A percentile compares a stretch with the other conserved stretches of the same genome.
Conservation (phyloP, 2,888 invertebrate species). For the Tryphoninae sp. region DNA sequence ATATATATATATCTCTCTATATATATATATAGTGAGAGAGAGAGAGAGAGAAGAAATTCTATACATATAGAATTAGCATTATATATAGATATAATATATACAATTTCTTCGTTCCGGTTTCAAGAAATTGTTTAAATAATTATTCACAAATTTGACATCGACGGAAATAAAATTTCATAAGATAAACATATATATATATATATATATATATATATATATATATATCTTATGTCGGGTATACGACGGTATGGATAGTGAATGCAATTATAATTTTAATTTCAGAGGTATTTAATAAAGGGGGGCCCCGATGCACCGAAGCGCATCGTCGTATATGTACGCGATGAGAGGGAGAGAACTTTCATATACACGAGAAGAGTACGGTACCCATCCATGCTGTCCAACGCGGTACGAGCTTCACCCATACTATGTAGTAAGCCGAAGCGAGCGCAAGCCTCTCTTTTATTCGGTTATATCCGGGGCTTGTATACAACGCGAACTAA, state of each 20-base stretch:
- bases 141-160: too few relatives aligned
- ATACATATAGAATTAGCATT: too few relatives aligned
- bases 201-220: not conserved
- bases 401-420: not conserved
- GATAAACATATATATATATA: too few relatives aligned
- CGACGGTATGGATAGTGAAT: conserved; percentile 75
- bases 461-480: conserved; percentile 48
- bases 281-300: conserved; percentile 81
- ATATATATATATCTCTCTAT: not conserved
- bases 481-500: conserved; percentile 72
- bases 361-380: not conserved
- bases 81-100: too few relatives aligned
- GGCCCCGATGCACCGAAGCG: conserved; percentile 58
- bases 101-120: too few relatives aligned
- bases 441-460: conserved; percentile 35
- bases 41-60: too few relatives aligned
- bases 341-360: not conserved
- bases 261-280: conserved; percentile 82
- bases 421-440: conserved; percentile 3
- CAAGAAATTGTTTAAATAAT: too few relatives aligned
- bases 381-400: conserved; percentile 23
- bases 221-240: conserved; percentile 15
- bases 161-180: too few relatives aligned
- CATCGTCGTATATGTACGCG: conserved; percentile 64
- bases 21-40: too few relatives aligned